A percentile compares a stretch with the other conserved stretches of the same genome.
These are phyloP conservation scores for Cheumatopsyche charites DNA, from an alignment of 1,140 invertebrate genomes.

Conservation along the genomic window DNA sequence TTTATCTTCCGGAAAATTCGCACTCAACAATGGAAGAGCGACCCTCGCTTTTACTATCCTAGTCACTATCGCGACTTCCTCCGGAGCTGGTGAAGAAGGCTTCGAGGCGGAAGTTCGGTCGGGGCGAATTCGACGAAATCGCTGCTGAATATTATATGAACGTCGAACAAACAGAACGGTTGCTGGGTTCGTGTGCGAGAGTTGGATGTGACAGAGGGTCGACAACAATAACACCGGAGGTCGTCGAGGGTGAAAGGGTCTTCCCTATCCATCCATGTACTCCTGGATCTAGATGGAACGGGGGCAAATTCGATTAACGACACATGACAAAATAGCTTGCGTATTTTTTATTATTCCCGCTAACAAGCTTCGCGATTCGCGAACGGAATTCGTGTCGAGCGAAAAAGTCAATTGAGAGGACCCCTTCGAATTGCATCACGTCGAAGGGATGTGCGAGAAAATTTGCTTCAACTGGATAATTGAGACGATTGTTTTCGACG, in stretches of 20 bases:
- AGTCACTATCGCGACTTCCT: background rate
- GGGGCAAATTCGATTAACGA: constrained; percentile 41
- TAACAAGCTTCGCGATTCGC: too few species aligned
- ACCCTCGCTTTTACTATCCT: constrained; percentile 27
- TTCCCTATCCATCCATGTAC: too few species aligned
- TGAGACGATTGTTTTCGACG: constrained; percentile 28
- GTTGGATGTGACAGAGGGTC: constrained; percentile 19
- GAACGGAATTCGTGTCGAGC: too few species aligned
- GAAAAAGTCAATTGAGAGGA: too few species aligned
- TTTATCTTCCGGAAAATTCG: constrained; percentile 48
- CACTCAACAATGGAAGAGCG: constrained; percentile 13
- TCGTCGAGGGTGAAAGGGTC: constrained; percentile 31
- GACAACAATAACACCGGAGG: constrained; percentile 37
- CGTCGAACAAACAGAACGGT: too few species aligned
- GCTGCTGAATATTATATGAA: background rate
- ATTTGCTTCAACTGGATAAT: constrained; percentile 12
- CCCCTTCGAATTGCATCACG: too few species aligned
- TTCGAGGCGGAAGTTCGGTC: background rate
- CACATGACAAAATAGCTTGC: constrained; percentile 38
- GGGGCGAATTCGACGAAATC: background rate
- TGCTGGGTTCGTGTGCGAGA: too few species aligned
- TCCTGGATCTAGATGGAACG: constrained; percentile 15
- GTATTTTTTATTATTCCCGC: background rate
- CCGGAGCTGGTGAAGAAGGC: too few species aligned
- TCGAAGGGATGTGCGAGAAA: too few species aligned